phyloP scores from a whole-genome alignment of 64 coral and sea anemone species.

The Pocillopora damicornis region DNA sequence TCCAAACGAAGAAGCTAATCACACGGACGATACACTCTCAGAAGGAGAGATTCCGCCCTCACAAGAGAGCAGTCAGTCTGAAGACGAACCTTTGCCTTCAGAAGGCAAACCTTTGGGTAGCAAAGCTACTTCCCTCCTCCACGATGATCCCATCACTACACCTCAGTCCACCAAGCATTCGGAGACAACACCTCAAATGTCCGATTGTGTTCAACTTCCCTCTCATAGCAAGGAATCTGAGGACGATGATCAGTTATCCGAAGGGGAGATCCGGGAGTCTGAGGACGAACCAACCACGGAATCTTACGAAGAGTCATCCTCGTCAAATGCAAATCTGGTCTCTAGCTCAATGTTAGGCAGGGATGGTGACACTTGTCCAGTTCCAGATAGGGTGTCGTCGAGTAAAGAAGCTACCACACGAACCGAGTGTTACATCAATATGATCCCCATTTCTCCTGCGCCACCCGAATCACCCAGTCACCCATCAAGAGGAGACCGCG shows the following conservation, averaged over 20 bases:
- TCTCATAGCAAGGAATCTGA: slow-evolving; percentile 4
- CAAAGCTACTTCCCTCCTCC: neutral
- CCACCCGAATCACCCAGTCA: slow-evolving; percentile 76
- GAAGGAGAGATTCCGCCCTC: slow-evolving; percentile 22
- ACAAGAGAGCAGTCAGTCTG: slow-evolving; percentile 7
- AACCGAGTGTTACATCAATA: slow-evolving; percentile 17
- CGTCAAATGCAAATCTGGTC: neutral
- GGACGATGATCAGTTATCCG: slow-evolving; percentile 13
- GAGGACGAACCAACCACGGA: slow-evolving; percentile 23
- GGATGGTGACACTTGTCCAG: neutral
- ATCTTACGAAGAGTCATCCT: neutral
- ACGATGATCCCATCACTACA: neutral
- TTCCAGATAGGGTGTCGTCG: neutral
- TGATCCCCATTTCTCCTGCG: slow-evolving; percentile 76
- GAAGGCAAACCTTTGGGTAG: neutral
- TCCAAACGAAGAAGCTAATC: neutral
- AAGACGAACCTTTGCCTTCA: neutral
- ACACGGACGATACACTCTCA: slow-evolving; percentile 11
- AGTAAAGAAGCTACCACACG: neutral
- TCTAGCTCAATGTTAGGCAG: neutral
- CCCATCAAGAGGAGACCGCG: slow-evolving; percentile 59
- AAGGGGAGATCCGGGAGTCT: slow-evolving; percentile 26
- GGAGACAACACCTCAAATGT: neutral
- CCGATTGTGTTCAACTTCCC: neutral
- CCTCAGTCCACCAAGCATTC: neutral